Conservation (phyloP, 2,113 vertebrate species). For the Axis porcinus region DNA sequence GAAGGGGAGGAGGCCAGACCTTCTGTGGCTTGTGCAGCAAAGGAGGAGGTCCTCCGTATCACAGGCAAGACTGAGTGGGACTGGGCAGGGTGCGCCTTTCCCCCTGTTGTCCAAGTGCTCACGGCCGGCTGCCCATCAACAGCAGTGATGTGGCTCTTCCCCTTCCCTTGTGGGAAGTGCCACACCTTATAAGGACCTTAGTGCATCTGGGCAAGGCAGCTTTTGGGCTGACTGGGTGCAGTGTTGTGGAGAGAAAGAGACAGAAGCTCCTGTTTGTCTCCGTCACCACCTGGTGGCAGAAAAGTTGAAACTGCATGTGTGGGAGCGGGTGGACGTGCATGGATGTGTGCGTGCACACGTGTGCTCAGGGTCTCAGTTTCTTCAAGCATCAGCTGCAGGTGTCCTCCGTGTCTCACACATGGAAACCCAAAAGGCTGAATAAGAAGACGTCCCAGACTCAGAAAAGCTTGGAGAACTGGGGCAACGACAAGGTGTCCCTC, state of each 20-base stretch:
- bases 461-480: background rate
- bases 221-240: background rate
- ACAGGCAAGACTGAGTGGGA: fast-evolving
- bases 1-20: slow-evolving; percentile 44
- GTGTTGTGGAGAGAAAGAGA: background rate
- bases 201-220: background rate
- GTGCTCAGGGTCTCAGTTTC: background rate
- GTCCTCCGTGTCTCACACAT: background rate
- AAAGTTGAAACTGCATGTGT: background rate
- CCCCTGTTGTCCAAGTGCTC: slow-evolving; percentile 40
- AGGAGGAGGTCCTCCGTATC: background rate
- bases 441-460: background rate
- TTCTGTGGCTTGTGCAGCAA: background rate
- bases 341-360: fast-evolving
- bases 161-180: background rate
- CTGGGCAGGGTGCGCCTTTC: fast-evolving
- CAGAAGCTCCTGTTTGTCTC: background rate
- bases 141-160: background rate
- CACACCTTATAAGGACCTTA: background rate
- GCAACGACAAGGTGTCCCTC: background rate
- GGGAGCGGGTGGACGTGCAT: fast-evolving
- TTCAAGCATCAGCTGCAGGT: background rate
- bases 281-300: background rate
- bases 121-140: background rate
- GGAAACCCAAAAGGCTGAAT: background rate